Conservation (phyloP, 1,140 invertebrate species). For the Camponotus vicinus region DNA sequence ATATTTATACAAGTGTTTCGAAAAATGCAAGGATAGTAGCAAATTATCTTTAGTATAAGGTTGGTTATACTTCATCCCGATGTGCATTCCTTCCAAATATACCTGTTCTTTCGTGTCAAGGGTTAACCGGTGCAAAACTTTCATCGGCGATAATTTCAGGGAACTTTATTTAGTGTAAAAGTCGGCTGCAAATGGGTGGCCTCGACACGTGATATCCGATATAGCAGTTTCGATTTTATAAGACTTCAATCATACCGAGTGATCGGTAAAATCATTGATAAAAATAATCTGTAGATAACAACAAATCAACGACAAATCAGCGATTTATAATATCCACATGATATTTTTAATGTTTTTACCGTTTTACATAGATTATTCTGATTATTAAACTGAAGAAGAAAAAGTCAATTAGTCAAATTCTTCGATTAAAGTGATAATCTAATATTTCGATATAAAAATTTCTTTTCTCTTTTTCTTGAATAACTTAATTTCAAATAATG, state of each 20-base stretch:
- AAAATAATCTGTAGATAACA: slow-evolving; percentile 5
- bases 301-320: slow-evolving; percentile 4
- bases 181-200: slow-evolving; percentile 47
- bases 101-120: slow-evolving; percentile 37
- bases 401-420: neutral
- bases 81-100: slow-evolving; percentile 29
- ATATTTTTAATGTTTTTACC: neutral
- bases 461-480: neutral
- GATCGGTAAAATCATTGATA: slow-evolving; percentile 29
- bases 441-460: neutral
- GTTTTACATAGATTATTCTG: neutral
- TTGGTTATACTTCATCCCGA: neutral
- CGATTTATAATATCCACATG: neutral
- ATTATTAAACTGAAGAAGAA: neutral
- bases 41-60: neutral
- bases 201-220: slow-evolving; percentile 25
- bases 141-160: slow-evolving; percentile 50
- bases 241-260: neutral
- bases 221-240: slow-evolving; percentile 40
- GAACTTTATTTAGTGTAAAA: slow-evolving; percentile 54
- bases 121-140: slow-evolving; percentile 47
- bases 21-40: neutral
- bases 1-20: neutral
- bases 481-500: neutral
- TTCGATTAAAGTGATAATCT: neutral